Evolutionary conservation across 2,113 vertebrate genomes (phyloP), one percentile per base, ranked within the genome.

Genomic region (Etia nguti): DNA sequence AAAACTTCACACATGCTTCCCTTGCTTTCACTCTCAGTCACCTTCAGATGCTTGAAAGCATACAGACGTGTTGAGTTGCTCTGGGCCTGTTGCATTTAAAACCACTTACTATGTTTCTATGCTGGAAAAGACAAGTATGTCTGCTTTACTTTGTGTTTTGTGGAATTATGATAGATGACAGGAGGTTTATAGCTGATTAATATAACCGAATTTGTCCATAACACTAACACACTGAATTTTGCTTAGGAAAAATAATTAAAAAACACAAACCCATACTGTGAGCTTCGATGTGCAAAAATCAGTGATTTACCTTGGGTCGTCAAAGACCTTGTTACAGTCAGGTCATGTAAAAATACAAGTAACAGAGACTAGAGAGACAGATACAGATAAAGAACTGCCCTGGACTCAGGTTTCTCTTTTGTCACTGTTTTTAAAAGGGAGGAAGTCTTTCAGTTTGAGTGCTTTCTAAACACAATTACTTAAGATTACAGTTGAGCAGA

Each of bases 401-500:
- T 54, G 84, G 86, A 90, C 80, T 95, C 94, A 89, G 81, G 86
- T 92, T 94, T 93, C 90, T 92, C 90, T 88, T 95, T 95, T 95
- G 93, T 94, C 79, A 84, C 85, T 89, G 9, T 88, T 79, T 90
- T 86, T 84, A 79, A 91, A 90, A 79, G 81, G 81, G 86, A 94
- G 91, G 94, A 95, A 94, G 92, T 93, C 84, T 92, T 92, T 70
- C 84, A 82, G 81, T 90, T 93, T 31, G 52, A 93, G 90, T 94
- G 94, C 94, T 96, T 94, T 94, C 90, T 93, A 96, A 96, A 96
- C 95, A 96, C 94, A 95, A 92, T 96, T 96, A 96, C 73, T 88
- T 87, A 75, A 94, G 94, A 95, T 96, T 94, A 90, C 88, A 95
- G 91, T 89, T 62, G 83, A 86, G 82, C 89, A 93, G 89, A 91